A percentile compares a stretch with the other conserved stretches of the same genome.
Conservation (phyloP, 1,140 invertebrate genomes). For the Macrobrachium rosenbergii region DNA sequence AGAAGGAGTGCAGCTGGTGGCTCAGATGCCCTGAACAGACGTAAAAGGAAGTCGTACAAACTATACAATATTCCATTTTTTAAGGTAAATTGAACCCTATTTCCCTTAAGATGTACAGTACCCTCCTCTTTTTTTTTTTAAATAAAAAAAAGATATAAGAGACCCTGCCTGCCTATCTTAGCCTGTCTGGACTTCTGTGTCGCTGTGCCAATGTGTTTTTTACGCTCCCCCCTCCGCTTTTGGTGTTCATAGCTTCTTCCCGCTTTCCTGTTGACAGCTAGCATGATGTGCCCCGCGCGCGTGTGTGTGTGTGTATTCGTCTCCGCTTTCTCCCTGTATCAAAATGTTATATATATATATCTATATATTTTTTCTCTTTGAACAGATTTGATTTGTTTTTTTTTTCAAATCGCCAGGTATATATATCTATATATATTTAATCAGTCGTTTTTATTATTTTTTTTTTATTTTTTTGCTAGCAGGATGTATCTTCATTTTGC, state of each 20-base stretch:
- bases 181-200: conserved; percentile 46
- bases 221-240: background rate
- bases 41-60: conserved; percentile 85
- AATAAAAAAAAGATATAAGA: too few species aligned
- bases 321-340: conserved; percentile 22
- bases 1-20: conserved; percentile 90
- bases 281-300: too few species aligned
- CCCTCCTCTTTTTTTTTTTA: conserved; percentile 30
- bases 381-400: background rate
- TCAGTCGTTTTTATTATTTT: too few species aligned
- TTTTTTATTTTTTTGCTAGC: conserved; percentile 19
- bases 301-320: conserved; percentile 24
- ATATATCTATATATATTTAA: background rate
- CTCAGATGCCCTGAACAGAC: conserved; percentile 83
- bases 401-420: background rate
- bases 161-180: conserved; percentile 43
- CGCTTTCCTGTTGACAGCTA: conserved; percentile 15
- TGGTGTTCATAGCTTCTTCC: background rate
- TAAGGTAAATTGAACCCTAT: conserved; percentile 81
- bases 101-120: conserved; percentile 62
- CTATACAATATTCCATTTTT: conserved; percentile 96
- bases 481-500: background rate
- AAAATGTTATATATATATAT: too few species aligned
- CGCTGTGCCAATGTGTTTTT: conserved; percentile 16
- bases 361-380: too few species aligned